phyloP scores from a whole-genome alignment of 2,113 vertebrate genomes.

The Mastomys coucha region DNA sequence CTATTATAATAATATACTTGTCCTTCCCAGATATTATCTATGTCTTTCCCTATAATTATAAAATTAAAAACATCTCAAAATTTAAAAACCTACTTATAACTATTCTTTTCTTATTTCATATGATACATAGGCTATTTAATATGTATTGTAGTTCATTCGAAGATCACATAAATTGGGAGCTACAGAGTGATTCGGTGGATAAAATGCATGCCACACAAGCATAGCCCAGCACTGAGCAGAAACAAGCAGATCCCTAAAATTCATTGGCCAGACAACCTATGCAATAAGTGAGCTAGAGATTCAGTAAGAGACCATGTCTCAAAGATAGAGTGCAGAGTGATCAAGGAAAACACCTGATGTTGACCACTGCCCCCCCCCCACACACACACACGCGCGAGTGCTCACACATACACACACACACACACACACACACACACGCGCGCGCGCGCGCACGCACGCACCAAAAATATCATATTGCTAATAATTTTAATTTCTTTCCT shows the following conservation, averaged over 20 bases:
- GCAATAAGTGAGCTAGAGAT: not conserved
- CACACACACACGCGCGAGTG: not conserved
- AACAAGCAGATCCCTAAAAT: not conserved
- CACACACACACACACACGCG: not conserved
- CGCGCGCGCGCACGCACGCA: not conserved
- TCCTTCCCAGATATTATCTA: not conserved
- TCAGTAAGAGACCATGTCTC: not conserved
- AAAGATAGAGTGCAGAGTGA: not conserved
- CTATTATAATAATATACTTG: not conserved
- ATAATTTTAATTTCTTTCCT: not conserved
- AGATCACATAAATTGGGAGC: not conserved
- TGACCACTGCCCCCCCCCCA: too few relatives aligned
- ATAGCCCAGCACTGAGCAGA: not conserved
- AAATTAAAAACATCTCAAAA: not conserved
- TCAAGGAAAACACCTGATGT: not conserved
- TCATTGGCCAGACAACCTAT: not conserved
- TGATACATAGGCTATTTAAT: not conserved
- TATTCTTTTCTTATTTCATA: not conserved
- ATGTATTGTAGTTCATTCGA: not conserved
- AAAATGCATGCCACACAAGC: not conserved
- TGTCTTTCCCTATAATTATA: not conserved
- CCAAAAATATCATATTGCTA: not conserved
- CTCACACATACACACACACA: not conserved
- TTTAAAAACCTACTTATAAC: not conserved
- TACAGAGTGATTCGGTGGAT: not conserved